phyloP scores from a whole-genome alignment of 1,140 invertebrate genomes.

The Eumeta japonica region DNA sequence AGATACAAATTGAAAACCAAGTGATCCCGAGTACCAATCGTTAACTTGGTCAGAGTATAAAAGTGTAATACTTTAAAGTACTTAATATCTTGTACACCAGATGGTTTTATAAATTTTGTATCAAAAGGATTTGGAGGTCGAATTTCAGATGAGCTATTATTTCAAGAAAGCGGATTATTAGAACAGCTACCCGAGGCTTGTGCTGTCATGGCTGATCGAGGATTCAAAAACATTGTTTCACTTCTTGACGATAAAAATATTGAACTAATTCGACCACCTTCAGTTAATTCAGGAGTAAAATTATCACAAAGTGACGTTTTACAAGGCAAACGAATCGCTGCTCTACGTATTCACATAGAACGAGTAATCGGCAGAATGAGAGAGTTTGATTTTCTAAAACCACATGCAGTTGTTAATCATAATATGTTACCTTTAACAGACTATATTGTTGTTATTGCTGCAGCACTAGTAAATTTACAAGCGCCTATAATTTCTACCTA shows the following conservation, averaged over 20 bases:
- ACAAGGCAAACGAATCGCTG: slow-evolving; percentile 1
- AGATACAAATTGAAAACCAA: slow-evolving; percentile 1
- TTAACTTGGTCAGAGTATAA: slow-evolving; percentile 1
- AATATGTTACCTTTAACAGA: slow-evolving; percentile 1
- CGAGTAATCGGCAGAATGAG: not conserved
- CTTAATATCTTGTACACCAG: slow-evolving; percentile 1
- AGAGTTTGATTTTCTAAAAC: slow-evolving; percentile 1
- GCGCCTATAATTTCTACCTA: not conserved
- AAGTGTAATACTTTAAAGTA: slow-evolving; percentile 1
- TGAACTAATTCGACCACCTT: slow-evolving; percentile 1
- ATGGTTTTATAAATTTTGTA: slow-evolving; percentile 1
- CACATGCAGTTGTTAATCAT: not conserved
- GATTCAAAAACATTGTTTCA: slow-evolving; percentile 1
- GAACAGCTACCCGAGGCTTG: not conserved
- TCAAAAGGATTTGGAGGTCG: slow-evolving; percentile 1
- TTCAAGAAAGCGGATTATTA: slow-evolving; percentile 1
- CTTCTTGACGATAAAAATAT: slow-evolving; percentile 1
- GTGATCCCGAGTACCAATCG: not conserved
- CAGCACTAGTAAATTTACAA: slow-evolving; percentile 1
- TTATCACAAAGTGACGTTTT: not conserved
- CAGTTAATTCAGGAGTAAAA: slow-evolving; percentile 1
- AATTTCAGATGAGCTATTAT: slow-evolving; percentile 1
- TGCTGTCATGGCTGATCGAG: slow-evolving; percentile 1
- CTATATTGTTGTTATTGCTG: not conserved
- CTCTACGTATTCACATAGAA: slow-evolving; percentile 1